Base-by-base conservation (phyloP, 2,797 vertebrate species). In the Enteromius fasciolatus region DNA sequence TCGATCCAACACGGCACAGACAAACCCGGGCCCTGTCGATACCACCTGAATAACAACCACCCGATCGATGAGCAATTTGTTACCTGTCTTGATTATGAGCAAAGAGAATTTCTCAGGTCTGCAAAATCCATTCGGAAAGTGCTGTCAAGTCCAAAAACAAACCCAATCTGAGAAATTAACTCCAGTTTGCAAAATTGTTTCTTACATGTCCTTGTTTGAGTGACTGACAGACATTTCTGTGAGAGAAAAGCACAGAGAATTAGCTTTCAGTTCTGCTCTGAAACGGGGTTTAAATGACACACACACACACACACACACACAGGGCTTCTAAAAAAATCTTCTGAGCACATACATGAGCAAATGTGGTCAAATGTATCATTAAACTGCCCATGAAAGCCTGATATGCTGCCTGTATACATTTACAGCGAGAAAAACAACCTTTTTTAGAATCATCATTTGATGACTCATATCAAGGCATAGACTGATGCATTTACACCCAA, bases 391-490 rank as follows among this genome's bases (percentile, higher is more conserved):
- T 68, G 20, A 69, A 44, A 76, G 48, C 2, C n/a, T 57, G 46
- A 28, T 61, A 68, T 25, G 44, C 14, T 14, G 57, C n/a, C 15
- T 25, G 31, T 59, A 64, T 64, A 81, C 67, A 61, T 70, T 67
- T 72, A 80, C 28, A 66, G 76, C 52, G 14, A 68, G 80, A 81
- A 77, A 84, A 70, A 50, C 78, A 85, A 33, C 72, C 83, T 81
- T 85, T 84, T 81, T 72, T 86, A 80, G 82, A 74, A 72, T 54
- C 83, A 70, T 84, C 82, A 86, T 84, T 83, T 86, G 78, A 81
- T 85, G 81, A 86, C 78, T 76, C 87, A 88, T 66, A 83, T 82
- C 59, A 84, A 86, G 69, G 77, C 80, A 84, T 46, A 84, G 84
- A 88, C 73, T 84, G 77, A 85, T 76, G 78, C 81, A 82, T 82